Evolutionary conservation across 2,888 invertebrate genomes (phyloP).

Genomic region (Athripsodes cinereus): DNA sequence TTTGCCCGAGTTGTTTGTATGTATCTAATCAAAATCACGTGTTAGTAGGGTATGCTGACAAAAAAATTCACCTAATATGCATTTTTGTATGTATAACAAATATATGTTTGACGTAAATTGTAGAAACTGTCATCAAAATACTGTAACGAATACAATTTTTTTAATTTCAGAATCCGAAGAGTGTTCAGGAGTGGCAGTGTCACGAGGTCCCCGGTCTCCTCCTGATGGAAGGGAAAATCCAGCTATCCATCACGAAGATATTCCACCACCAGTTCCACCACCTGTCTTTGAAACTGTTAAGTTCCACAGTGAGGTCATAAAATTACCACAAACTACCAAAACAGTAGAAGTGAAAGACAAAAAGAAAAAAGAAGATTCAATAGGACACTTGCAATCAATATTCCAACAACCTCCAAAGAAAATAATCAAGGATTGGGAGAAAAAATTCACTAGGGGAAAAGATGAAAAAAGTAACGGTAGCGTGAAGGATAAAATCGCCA

Average conservation of each 20-base stretch:
- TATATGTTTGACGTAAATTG: too few relatives aligned
- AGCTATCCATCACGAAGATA: conserved; percentile 56
- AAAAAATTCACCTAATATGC: too few relatives aligned
- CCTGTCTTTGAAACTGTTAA: conserved; percentile 11
- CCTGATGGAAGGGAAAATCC: conserved; percentile 82
- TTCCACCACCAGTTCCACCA: conserved; percentile 40
- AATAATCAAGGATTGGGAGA: conserved; percentile 30
- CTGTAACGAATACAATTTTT: too few relatives aligned
- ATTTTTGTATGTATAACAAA: too few relatives aligned
- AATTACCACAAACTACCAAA: conserved; percentile 10
- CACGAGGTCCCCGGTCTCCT: conserved; percentile 66
- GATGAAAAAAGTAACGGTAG: conserved; percentile 76
- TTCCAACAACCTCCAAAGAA: conserved; percentile 16
- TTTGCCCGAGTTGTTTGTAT: too few relatives aligned
- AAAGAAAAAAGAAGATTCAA: background rate
- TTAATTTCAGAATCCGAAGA: conserved; percentile 30
- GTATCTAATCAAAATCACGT: too few relatives aligned
- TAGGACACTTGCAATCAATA: background rate
- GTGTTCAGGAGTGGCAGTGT: conserved; percentile 42
- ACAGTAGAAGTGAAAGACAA: background rate
- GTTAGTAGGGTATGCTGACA: too few relatives aligned
- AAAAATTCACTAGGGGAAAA: conserved; percentile 52
- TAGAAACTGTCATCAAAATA: too few relatives aligned
- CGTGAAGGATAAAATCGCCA: conserved; percentile 80
- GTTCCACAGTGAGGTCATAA: conserved; percentile 10